Percentiles rank a stretch among this genome's conserved stretches.
phyloP scores from a whole-genome alignment of 2,113 vertebrate species.

The Hypanus sabinus region DNA sequence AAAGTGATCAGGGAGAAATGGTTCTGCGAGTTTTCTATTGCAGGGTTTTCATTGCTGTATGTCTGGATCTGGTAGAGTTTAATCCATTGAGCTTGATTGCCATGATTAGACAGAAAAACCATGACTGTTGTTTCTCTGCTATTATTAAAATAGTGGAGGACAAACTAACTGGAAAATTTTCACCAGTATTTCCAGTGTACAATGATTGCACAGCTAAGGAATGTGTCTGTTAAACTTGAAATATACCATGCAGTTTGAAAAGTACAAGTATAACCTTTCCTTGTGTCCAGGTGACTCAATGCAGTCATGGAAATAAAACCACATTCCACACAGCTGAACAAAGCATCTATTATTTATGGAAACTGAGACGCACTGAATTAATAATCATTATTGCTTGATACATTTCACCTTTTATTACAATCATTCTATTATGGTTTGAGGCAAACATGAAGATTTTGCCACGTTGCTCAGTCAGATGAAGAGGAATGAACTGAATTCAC shows the following conservation, averaged over 20 bases:
- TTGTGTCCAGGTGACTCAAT: neutral
- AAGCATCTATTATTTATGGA: conserved; percentile 16
- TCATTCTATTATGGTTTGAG: neutral
- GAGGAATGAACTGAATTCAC: neutral
- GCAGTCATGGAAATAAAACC: neutral
- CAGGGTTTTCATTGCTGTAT: neutral
- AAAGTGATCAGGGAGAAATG: too few relatives aligned
- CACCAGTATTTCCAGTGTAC: neutral
- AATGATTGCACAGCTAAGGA: neutral
- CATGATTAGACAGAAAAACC: neutral
- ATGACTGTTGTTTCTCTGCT: neutral
- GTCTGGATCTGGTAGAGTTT: neutral
- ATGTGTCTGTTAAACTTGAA: neutral
- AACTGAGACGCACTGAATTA: neutral
- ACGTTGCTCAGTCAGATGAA: neutral
- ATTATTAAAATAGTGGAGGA: neutral
- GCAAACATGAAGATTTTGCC: neutral
- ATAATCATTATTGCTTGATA: neutral
- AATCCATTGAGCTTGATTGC: neutral
- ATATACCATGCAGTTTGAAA: neutral
- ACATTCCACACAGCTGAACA: neutral
- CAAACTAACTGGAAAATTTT: neutral
- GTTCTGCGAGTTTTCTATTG: neutral
- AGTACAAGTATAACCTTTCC: neutral
- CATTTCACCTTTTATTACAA: neutral